Percentiles rank a stretch among this genome's conserved stretches.
These are phyloP conservation scores for Drosophila tropicalis DNA, from an alignment of 1,140 invertebrate genomes.

Conservation along the genomic window DNA sequence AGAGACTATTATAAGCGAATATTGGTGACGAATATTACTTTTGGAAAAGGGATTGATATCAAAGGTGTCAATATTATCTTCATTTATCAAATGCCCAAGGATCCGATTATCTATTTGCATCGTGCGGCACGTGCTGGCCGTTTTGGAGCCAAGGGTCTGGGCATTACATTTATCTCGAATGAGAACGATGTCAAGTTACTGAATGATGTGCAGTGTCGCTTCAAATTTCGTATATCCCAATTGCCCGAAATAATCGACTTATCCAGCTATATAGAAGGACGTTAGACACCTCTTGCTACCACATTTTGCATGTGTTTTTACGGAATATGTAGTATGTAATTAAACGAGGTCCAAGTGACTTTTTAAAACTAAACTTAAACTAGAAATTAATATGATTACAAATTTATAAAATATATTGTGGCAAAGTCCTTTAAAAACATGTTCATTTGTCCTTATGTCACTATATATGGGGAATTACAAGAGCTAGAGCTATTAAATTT, in stretches of 20 bases:
- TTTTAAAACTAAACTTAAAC: too few relatives aligned
- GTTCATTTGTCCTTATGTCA: too few relatives aligned
- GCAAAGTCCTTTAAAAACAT: too few relatives aligned
- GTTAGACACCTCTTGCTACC: too few relatives aligned
- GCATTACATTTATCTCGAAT: conserved; percentile 98
- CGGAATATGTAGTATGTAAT: too few relatives aligned
- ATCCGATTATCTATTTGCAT: conserved; percentile 99
- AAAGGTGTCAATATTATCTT: conserved; percentile 99
- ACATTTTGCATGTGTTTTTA: too few relatives aligned
- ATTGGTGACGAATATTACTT: conserved; percentile 84
- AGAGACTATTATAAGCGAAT: conserved; percentile 99
- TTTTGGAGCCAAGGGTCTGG: conserved; percentile 98
- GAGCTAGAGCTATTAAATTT: too few relatives aligned
- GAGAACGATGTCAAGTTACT: conserved; percentile 98
- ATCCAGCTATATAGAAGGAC: conserved; percentile 90
- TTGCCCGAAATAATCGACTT: conserved; percentile 99
- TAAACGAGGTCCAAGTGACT: too few relatives aligned
- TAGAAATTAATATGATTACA: too few relatives aligned
- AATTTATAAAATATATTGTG: too few relatives aligned
- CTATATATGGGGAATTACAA: too few relatives aligned
- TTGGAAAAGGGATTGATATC: conserved; percentile 98
- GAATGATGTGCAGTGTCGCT: conserved; percentile 98
- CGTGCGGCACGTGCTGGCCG: conserved; percentile 98
- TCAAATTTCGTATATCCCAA: conserved; percentile 99
- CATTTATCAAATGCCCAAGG: conserved; percentile 99